Conservation (phyloP, 2,888 invertebrate genomes). For the Ommatoiulus sabulosus region DNA sequence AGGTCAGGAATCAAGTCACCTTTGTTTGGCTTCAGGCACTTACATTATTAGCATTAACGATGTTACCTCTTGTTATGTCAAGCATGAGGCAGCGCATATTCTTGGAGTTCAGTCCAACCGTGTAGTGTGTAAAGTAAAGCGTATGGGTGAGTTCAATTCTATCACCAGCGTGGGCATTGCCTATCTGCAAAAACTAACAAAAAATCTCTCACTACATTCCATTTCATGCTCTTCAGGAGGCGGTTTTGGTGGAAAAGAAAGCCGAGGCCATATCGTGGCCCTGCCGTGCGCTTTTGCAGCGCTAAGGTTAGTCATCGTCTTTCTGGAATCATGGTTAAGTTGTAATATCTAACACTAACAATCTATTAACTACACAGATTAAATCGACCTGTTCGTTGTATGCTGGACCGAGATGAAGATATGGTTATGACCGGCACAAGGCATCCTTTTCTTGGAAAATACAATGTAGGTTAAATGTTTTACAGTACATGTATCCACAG, state of each 20-base stretch:
- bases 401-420: constrained; percentile 94
- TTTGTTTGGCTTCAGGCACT: too few relatives aligned
- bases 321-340: too few relatives aligned
- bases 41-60: not conserved
- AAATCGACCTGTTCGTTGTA: constrained; percentile 82
- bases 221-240: constrained; percentile 74
- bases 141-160: constrained; percentile 71
- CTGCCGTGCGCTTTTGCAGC: constrained; percentile 86
- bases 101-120: constrained; percentile 78
- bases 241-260: constrained; percentile 96
- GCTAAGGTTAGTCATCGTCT: too few relatives aligned
- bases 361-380: too few relatives aligned
- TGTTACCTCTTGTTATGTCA: constrained; percentile 50
- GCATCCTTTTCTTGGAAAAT: constrained; percentile 88
- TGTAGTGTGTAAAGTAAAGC: constrained; percentile 82
- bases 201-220: too few relatives aligned
- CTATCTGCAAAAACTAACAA: too few relatives aligned
- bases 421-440: constrained; percentile 90
- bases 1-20: constrained; percentile 58
- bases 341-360: too few relatives aligned
- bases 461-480: too few relatives aligned
- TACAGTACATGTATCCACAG: too few relatives aligned
- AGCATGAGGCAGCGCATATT: constrained; percentile 77
- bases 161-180: not conserved
- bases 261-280: constrained; percentile 76